Base-by-base conservation (phyloP, 2,797 vertebrate species). In the Xerus rutilus region DNA sequence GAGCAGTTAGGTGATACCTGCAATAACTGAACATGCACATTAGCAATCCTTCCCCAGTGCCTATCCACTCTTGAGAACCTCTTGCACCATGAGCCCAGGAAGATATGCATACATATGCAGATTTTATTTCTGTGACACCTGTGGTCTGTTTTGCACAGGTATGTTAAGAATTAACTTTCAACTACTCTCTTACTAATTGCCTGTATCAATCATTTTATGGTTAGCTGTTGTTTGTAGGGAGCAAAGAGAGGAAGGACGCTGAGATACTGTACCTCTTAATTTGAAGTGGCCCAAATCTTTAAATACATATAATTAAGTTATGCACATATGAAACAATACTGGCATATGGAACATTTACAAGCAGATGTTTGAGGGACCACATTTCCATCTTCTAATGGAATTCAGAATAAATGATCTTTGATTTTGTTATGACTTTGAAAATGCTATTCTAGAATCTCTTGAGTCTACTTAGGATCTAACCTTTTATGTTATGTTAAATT, bases 351-450 rank as follows among this genome's bases (percentile, higher is more conserved):
- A 35, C 20, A 74, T 73, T 94, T 83, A 94, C 3, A 39, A 65
- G n/a, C 28, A 86, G 12, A 23, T 5, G 2, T 72, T 92, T 62
- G 20, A 15, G 20, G 54, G 32, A 78, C 47, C 8, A 47, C 12
- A 28, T 45, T 57, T 91, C 11, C 65, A 49, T 62, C 45, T 72
- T 47, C 23, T n/a, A 73, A 35, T 64, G 72, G 23, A 62, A 28
- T 79, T 65, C n/a, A 78, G 9, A 83, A 73, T n/a, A 78, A 87
- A 74, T n/a, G 12, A 28, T 59, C 76, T 78, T 57, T 78, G 8
- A 54, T 87, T 90, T 62, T 88, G 23, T 81, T 79, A 62, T 11
- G 59, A 13, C 9, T 96, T 87, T 94, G 32, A 82, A 87, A 47
- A 9, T 72, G 35, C 4, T 64, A 32, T 5, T 17, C 69, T n/a